Evolutionary conservation across 2,888 invertebrate genomes (phyloP).

Genomic region (Pristionchus entomophagus): DNA sequence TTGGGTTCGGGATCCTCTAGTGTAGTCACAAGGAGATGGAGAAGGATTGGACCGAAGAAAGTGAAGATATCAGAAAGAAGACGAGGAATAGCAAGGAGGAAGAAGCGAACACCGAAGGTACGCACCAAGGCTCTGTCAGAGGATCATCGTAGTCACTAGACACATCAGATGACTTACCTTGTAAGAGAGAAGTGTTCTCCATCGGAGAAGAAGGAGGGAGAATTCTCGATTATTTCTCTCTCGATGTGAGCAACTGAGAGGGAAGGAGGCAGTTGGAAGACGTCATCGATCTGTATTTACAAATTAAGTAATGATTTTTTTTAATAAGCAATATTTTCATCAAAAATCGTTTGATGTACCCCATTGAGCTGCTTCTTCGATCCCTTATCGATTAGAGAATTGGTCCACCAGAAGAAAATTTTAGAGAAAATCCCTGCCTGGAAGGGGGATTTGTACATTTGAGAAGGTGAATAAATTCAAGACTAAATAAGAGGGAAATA

Average conservation of each 20-base stretch:
- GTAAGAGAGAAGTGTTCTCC: slow-evolving; percentile 62
- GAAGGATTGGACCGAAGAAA: slow-evolving; percentile 90
- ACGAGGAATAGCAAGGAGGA: slow-evolving; percentile 87
- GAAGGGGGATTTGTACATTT: no score
- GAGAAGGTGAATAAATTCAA: slow-evolving; percentile 44
- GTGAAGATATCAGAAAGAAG: slow-evolving; percentile 87
- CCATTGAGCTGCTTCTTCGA: slow-evolving; percentile 83
- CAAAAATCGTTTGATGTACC: slow-evolving; percentile 52
- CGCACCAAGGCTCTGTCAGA: slow-evolving; percentile 76
- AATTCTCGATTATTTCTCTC: slow-evolving; percentile 59
- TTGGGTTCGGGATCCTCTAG: slow-evolving; percentile 40
- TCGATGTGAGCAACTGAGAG: slow-evolving; percentile 82
- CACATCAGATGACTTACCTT: slow-evolving; percentile 40
- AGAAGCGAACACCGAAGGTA: slow-evolving; percentile 86
- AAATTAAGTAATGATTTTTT: no score
- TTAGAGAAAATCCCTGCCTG: slow-evolving; percentile 55
- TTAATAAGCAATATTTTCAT: no score
- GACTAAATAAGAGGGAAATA: no score
- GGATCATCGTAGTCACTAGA: slow-evolving; percentile 79
- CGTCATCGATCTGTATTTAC: slow-evolving; percentile 83
- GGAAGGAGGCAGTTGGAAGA: slow-evolving; percentile 86
- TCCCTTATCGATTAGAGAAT: slow-evolving; percentile 82
- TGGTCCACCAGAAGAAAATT: slow-evolving; percentile 71
- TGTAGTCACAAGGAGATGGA: slow-evolving; percentile 85
- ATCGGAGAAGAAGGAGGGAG: slow-evolving; percentile 64